phyloP scores from a whole-genome alignment of 2,888 invertebrate species.

The Gortyna flavago region DNA sequence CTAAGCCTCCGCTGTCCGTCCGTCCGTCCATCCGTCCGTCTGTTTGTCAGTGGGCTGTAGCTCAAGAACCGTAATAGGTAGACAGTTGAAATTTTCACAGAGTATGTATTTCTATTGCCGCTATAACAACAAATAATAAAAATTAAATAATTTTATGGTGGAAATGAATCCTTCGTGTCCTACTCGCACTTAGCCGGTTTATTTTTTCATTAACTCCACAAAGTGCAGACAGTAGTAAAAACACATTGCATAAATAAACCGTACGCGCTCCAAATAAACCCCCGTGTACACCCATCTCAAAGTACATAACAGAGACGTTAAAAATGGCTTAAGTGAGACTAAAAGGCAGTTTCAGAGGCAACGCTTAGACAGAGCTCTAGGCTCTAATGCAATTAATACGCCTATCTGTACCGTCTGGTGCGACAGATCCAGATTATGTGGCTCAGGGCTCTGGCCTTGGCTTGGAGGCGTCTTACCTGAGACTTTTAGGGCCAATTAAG shows the following conservation, averaged over 20 bases:
- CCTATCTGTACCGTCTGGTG: constrained; percentile 49
- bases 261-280: neutral
- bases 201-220: neutral
- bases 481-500: constrained; percentile 29
- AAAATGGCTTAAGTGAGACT: constrained; percentile 61
- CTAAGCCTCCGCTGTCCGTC: too few relatives aligned
- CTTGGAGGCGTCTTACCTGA: constrained; percentile 43
- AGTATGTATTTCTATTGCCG: too few relatives aligned
- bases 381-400: constrained; percentile 47
- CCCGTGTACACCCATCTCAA: constrained; percentile 17
- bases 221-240: neutral
- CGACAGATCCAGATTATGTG: constrained; percentile 42
- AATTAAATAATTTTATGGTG: too few relatives aligned
- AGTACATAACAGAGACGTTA: constrained; percentile 52
- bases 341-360: constrained; percentile 40
- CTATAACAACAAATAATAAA: too few relatives aligned
- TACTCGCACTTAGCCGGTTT: too few relatives aligned
- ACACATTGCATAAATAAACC: neutral
- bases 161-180: too few relatives aligned
- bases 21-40: too few relatives aligned
- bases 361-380: constrained; percentile 32
- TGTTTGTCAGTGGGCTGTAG: too few relatives aligned
- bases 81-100: too few relatives aligned
- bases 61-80: too few relatives aligned
- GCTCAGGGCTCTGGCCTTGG: constrained; percentile 27